These are phyloP conservation scores for Drosophila willistoni DNA, from an alignment of 1,140 invertebrate genomes.

Conservation along the genomic window DNA sequence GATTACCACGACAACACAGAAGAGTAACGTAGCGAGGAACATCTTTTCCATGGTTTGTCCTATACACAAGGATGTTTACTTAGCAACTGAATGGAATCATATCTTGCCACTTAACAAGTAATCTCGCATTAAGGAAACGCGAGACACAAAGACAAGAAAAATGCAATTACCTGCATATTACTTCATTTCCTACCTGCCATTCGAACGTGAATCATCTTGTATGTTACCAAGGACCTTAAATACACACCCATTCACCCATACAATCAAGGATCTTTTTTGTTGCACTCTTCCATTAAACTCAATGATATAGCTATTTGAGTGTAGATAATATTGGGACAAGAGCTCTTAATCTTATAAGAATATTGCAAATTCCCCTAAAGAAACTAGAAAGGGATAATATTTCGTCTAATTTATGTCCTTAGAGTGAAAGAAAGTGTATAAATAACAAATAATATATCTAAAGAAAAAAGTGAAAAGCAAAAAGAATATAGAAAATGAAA, in stretches of 20 bases:
- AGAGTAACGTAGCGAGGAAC: neutral
- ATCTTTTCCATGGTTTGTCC: neutral
- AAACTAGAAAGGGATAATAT: too few species aligned
- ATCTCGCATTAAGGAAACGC: neutral
- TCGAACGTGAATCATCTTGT: slow-evolving; percentile 1
- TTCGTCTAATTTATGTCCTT: too few species aligned
- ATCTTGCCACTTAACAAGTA: neutral
- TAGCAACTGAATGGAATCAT: neutral
- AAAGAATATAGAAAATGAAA: too few species aligned
- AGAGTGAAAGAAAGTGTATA: too few species aligned
- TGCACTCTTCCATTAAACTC: too few species aligned
- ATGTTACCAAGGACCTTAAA: neutral
- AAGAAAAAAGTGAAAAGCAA: too few species aligned
- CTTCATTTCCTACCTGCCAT: neutral
- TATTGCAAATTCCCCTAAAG: too few species aligned
- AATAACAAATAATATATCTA: too few species aligned
- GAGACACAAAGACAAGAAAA: neutral
- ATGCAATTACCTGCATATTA: neutral
- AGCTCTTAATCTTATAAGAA: too few species aligned
- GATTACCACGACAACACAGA: neutral
- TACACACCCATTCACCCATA: neutral
- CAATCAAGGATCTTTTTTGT: neutral
- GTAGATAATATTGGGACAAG: too few species aligned
- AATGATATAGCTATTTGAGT: too few species aligned
- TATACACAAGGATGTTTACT: neutral